Base-by-base conservation (phyloP, 2,888 invertebrate genomes). In the Hydrotaea diabolus region DNA sequence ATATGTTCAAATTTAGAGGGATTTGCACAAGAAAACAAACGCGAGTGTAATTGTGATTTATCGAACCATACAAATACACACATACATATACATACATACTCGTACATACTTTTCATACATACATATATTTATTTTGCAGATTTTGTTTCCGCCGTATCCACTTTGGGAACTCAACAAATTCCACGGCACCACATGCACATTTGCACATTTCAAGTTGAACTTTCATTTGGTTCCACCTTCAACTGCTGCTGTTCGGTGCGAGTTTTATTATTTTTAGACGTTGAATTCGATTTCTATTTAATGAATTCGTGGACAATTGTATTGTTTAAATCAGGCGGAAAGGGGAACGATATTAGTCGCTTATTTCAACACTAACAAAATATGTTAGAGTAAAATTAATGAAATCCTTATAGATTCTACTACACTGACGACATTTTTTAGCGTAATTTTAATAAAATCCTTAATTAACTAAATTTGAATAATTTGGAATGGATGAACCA, bases 1-100 rank as follows among this genome's bases (percentile, higher is more conserved):
- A 82, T 78, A 74, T 82, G 82, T 71, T 75, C 39, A 36, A 53
- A 74, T 77, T 82, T 59, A 1, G 21, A 59, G 19, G 62, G 59
- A 71, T 71, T 13, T 49, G 43, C 13, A 21, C 13, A 55, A 64
- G 73, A 31, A 46, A 19, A 73, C 66, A 43, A 66, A 43, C 36
- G 43, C 69, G 69, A 19, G 46, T 23, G 43, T 69, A 69, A 69
- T 69, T 69, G 69, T 69, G 69, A 69, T 69, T 69, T 69, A 69
- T 69, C 69, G 69, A 46, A 69, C 21, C 66, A 39, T 36, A 17
- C 0, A 64, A 15, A 3, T 15, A 66, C 11, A 66, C 21, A 43
- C 21, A 17, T n/a, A 21, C 15, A 21, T 19, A 59, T 21, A 23
- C 11, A 43, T 39, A 36, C n/a, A 36, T 31, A 19, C 19, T 15